Base-by-base conservation (phyloP, 2,113 vertebrate genomes). In the Perca schrenkii region DNA sequence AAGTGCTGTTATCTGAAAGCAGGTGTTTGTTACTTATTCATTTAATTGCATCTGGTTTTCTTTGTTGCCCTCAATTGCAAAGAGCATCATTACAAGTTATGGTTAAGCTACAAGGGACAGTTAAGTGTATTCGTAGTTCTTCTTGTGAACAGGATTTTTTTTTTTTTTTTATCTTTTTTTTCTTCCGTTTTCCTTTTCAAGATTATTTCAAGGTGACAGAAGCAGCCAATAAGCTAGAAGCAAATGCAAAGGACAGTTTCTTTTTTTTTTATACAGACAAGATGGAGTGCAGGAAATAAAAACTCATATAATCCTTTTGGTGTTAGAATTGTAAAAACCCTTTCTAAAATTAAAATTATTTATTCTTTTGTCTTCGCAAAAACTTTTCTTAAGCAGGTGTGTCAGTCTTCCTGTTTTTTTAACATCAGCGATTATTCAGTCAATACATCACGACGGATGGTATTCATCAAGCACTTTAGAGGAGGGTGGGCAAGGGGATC, bases 211-310 rank as follows among this genome's bases (percentile, higher is more conserved):
- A 77, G 43, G 76, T 82, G 76, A 84, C 80, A 82, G 46, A 34
- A 75, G 73, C 79, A 89, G 84, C 79, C 85, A 87, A 64, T 87
- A 69, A 76, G 80, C 67, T 53, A 82, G 77, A 91, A 91, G 89
- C 84, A 78, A 90, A 91, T 84, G 82, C 80, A 88, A 87, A 87
- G 80, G 77, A 91, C 53, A n/a, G 65, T 80, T 90, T 88, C 56
- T 79, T 43, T 2, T 43, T 71, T 12, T 68, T 46, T 65, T 19
- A 34, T 28, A 83, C 46, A 85, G 83, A 80, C 61, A 89, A 53
- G 8, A 86, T 46, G 63, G 64, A 86, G 75, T 36, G 54, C 57
- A 84, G 68, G 68, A 76, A 80, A 70, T 62, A 68, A 70, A 74
- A 82, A 58, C 15, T 36, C 28, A 73, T 66, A 77, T 6, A 11